Percentiles rank a stretch among this genome's conserved stretches.
Conservation (phyloP, 2,113 vertebrate genomes). For the Dicaeum eximium region DNA sequence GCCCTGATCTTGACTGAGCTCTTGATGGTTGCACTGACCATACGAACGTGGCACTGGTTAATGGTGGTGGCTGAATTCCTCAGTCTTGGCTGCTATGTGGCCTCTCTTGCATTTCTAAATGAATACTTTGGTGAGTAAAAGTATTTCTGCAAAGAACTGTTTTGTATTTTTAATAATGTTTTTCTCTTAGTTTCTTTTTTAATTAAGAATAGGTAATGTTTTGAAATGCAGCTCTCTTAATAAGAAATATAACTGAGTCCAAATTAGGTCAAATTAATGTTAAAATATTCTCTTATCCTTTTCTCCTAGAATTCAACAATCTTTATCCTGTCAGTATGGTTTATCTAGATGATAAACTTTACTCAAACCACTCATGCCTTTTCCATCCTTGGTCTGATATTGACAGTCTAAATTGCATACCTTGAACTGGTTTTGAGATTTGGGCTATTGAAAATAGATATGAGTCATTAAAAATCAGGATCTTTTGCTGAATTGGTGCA, state of each 20-base stretch:
- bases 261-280: not conserved
- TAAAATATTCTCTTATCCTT: not conserved
- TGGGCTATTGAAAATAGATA: not conserved
- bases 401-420: not conserved
- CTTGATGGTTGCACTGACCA: slow-evolving; percentile 95
- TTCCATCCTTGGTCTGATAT: not conserved
- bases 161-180: not conserved
- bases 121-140: slow-evolving; percentile 91
- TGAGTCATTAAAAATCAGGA: not conserved
- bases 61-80: slow-evolving; percentile 94
- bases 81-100: slow-evolving; percentile 92
- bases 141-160: not conserved
- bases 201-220: not conserved
- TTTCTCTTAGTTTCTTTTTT: not conserved
- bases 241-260: not conserved
- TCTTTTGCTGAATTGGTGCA: not conserved
- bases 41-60: slow-evolving; percentile 97
- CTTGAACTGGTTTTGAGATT: not conserved
- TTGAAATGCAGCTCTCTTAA: not conserved
- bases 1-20: slow-evolving; percentile 94
- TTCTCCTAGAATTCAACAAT: not conserved
- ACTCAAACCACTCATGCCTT: not conserved
- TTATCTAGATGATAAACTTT: not conserved
- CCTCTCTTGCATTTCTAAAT: slow-evolving; percentile 95
- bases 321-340: not conserved